Evolutionary conservation across 2,888 invertebrate species (phyloP).

Genomic region (Isoperla grammatica): DNA sequence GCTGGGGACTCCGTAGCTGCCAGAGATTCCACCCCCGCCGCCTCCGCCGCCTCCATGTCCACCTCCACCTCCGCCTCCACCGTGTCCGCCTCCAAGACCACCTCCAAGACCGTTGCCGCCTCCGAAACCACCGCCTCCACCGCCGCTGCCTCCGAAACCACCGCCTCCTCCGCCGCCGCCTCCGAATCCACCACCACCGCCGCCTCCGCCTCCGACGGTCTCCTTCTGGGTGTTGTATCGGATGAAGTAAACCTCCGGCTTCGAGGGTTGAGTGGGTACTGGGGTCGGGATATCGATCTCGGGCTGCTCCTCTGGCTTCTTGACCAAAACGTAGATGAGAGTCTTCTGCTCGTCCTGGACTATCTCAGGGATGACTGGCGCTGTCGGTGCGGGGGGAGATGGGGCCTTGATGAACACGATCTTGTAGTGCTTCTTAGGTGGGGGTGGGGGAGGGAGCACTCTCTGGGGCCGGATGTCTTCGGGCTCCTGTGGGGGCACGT

Average conservation of each 20-base stretch:
- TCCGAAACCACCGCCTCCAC: background rate
- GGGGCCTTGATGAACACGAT: constrained; percentile 92
- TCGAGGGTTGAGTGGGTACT: constrained; percentile 76
- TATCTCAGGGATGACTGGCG: constrained; percentile 72
- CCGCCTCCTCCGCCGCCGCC: constrained; percentile 3
- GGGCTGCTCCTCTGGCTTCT: constrained; percentile 79
- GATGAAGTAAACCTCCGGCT: constrained; percentile 89
- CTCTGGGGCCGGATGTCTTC: constrained; percentile 58
- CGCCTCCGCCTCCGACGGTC: constrained; percentile 25
- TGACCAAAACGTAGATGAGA: constrained; percentile 80
- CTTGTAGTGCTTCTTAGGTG: constrained; percentile 84
- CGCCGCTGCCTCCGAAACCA: background rate
- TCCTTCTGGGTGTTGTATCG: constrained; percentile 65
- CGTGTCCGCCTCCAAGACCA: constrained; percentile 43
- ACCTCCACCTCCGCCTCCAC: background rate
- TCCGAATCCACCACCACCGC: background rate
- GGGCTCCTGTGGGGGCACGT: constrained; percentile 85
- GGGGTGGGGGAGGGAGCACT: constrained; percentile 55
- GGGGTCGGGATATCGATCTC: constrained; percentile 72
- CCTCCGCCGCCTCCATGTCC: background rate
- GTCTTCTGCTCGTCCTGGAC: constrained; percentile 78
- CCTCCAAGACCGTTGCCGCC: background rate
- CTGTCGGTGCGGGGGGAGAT: constrained; percentile 73
- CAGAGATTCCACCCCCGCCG: background rate
- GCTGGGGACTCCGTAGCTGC: constrained; percentile 22